A percentile compares a stretch with the other conserved stretches of the same genome.
Evolutionary conservation across 2,797 vertebrate genomes (phyloP).

Genomic region (Philypnodon macrostomus): DNA sequence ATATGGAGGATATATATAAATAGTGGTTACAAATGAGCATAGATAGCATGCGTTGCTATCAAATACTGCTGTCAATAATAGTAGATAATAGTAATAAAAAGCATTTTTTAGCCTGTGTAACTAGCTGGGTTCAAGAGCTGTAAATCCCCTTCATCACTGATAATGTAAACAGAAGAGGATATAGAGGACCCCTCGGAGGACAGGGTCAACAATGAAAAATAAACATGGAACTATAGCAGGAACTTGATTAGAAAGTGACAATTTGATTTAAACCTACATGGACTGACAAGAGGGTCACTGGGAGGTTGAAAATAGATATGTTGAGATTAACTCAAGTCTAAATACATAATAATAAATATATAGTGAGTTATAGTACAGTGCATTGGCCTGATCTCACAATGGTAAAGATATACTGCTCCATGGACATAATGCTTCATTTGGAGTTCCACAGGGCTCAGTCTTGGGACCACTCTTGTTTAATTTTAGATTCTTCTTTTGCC

Average conservation of each 20-base stretch:
- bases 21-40: slow-evolving; percentile 41
- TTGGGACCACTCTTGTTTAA: background rate
- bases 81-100: slow-evolving; percentile 60
- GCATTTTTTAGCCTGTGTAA: slow-evolving; percentile 9
- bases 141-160: slow-evolving; percentile 30
- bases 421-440: no score
- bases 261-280: no score
- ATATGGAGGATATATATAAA: slow-evolving; percentile 24
- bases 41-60: slow-evolving; percentile 16
- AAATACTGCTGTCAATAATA: slow-evolving; percentile 36
- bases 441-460: background rate
- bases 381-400: no score
- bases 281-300: no score
- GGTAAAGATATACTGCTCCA: no score
- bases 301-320: no score
- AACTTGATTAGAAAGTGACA: no score
- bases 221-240: slow-evolving; percentile 10
- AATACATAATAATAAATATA: no score
- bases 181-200: slow-evolving; percentile 11
- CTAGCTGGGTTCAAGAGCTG: slow-evolving; percentile 27
- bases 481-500: no score
- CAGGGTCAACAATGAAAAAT: slow-evolving; percentile 27
- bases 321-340: no score
- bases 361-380: no score
- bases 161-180: slow-evolving; percentile 12